Conservation (phyloP, 2,797 vertebrate species). For the Catamblyrhynchus diadema region DNA sequence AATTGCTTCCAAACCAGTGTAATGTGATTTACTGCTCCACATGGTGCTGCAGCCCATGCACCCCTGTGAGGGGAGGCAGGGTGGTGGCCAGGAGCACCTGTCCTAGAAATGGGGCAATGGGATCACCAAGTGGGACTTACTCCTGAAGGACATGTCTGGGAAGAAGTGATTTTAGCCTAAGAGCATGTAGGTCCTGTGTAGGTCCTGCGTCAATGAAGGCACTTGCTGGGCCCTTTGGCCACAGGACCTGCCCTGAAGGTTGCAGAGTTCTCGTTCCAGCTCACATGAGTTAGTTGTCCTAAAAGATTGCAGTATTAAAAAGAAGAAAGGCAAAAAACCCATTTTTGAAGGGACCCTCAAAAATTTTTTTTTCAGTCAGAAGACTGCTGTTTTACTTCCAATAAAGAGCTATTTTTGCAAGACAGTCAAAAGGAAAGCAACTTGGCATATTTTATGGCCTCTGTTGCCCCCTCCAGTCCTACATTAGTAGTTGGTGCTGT, state of each 20-base stretch:
- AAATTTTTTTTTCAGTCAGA: not conserved
- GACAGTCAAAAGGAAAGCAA: not conserved
- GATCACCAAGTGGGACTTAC: not conserved
- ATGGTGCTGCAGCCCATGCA: not conserved
- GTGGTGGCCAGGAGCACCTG: not conserved
- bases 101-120: not conserved
- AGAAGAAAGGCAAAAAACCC: not conserved
- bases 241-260: not conserved
- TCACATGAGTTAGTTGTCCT: not conserved
- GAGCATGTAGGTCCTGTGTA: fast-evolving
- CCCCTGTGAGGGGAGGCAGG: not conserved
- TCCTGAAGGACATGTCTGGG: not conserved
- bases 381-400: not conserved
- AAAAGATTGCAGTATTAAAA: not conserved
- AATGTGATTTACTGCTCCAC: not conserved
- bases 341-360: not conserved
- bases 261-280: not conserved
- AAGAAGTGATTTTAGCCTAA: not conserved
- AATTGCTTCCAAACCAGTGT: not conserved
- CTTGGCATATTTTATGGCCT: conserved; percentile 48
- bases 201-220: not conserved
- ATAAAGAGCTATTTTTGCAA: not conserved
- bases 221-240: not conserved
- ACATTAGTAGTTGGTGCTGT: conserved; percentile 1
- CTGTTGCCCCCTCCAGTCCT: conserved; percentile 66